phyloP scores from a whole-genome alignment of 37 sponge, comb jelly and placozoan species.

The Tethya wilhelma region DNA sequence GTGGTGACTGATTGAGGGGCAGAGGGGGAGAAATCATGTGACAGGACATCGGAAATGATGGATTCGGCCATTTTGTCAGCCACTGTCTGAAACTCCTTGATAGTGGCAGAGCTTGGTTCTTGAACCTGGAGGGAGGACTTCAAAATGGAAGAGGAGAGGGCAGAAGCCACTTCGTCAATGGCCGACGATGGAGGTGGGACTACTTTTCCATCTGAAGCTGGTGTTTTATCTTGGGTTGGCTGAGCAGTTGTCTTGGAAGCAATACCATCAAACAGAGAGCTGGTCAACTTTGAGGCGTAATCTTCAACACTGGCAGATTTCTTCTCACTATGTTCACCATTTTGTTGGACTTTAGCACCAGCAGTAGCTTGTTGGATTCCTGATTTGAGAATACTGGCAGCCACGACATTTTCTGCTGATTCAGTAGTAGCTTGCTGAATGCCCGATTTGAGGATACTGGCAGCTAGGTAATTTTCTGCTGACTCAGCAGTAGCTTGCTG shows the following conservation, averaged over 20 bases:
- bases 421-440: background rate
- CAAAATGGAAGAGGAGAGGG: conserved; percentile 16
- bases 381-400: background rate
- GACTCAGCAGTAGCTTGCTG: background rate
- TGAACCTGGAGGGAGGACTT: background rate
- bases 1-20: background rate
- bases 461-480: background rate
- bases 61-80: conserved; percentile 4
- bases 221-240: background rate
- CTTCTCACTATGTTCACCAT: too few relatives aligned
- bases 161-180: background rate
- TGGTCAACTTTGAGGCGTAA: background rate
- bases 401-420: background rate
- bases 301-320: too few relatives aligned
- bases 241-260: background rate
- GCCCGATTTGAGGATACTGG: background rate
- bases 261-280: conserved; percentile 6
- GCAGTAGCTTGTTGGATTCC: too few relatives aligned
- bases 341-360: too few relatives aligned
- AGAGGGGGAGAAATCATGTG: background rate
- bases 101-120: background rate
- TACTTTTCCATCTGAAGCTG: background rate
- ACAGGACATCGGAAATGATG: conserved; percentile 18
- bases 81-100: background rate
- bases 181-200: background rate